Evolutionary conservation across 1,140 invertebrate genomes (phyloP), one percentile per base, ranked within the genome.

Genomic region (Bombus consobrinus): DNA sequence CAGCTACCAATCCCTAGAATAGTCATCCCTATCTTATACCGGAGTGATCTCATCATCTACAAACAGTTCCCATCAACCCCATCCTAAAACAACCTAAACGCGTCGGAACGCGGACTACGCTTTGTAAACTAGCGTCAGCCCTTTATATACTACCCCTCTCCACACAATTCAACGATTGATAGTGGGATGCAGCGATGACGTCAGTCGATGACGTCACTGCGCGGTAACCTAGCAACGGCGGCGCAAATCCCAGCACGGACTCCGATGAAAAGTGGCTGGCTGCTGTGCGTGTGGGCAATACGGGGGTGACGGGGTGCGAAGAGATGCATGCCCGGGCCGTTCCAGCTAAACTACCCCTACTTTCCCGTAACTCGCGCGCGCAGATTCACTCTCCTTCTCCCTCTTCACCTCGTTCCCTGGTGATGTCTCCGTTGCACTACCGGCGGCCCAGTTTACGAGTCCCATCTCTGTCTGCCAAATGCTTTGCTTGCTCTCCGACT

Each of bases 191-290:
- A 87, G 57, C 76, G 37, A 72, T 92, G 91, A 92, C 91, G 91
- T 92, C 90, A 92, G 68, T 28, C 53, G 28, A 57, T 92, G 91
- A 92, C 91, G 91, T 92, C 91, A 92, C 73, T 68, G 68, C 81
- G 74, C 71, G 71, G 91, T 92, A 25, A 81, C 91, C 85, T 87
- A 85, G 90, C 86, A 91, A 93, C 91, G 83, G 69, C 37, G 89
- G 84, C 85, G 90, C 91, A 91, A 93, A 93, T 93, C 90, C 92
- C 89, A 88, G 89, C 88, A 89, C 91, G 83, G 78, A 85, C 85
- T 88, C 80, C 81, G 75, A 69, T 78, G 75, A 81, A 87, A 75
- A 76, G 81, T 39, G 72, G 77, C 68, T 76, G 87, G 81, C 8
- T n/a, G n/a, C 85, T 83, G 88, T 89, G 87, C 68, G 72, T 73